Conservation (phyloP, 2,113 vertebrate species). For the Salvelinus fontinalis region DNA sequence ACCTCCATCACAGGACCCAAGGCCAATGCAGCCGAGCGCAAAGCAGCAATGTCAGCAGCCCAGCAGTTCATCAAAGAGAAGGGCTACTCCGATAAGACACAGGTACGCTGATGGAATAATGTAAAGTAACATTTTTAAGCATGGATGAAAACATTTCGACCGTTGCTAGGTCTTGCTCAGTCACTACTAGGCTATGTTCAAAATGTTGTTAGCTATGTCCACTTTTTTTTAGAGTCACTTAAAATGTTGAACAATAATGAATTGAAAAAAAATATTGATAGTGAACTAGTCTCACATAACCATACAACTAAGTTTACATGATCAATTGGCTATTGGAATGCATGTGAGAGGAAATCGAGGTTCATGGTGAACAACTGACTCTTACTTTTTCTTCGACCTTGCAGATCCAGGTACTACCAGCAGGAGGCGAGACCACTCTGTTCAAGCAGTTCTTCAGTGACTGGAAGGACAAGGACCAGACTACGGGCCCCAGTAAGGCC, state of each 20-base stretch:
- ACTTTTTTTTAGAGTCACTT: no score
- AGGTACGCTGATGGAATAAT: slow-evolving; percentile 52
- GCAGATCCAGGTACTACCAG: slow-evolving; percentile 77
- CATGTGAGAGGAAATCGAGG: neutral
- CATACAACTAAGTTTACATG: no score
- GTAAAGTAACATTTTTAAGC: no score
- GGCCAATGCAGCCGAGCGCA: slow-evolving; percentile 71
- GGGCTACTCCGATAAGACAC: slow-evolving; percentile 69
- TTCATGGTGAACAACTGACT: neutral
- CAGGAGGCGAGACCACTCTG: slow-evolving; percentile 71
- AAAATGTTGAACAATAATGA: no score
- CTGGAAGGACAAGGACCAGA: slow-evolving; percentile 77
- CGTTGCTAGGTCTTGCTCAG: neutral
- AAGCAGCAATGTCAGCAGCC: slow-evolving; percentile 71
- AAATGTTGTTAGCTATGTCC: no score
- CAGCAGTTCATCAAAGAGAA: slow-evolving; percentile 75
- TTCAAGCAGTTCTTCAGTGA: slow-evolving; percentile 80
- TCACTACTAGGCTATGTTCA: no score
- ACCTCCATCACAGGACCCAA: slow-evolving; percentile 60
- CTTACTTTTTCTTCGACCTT: neutral
- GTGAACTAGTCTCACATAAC: no score
- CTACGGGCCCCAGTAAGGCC: slow-evolving; percentile 68
- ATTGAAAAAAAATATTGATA: no score
- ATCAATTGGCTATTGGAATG: no score
- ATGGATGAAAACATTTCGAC: neutral